Evolutionary conservation across 2,797 vertebrate species (phyloP).

Genomic region (Myotis findleyi): DNA sequence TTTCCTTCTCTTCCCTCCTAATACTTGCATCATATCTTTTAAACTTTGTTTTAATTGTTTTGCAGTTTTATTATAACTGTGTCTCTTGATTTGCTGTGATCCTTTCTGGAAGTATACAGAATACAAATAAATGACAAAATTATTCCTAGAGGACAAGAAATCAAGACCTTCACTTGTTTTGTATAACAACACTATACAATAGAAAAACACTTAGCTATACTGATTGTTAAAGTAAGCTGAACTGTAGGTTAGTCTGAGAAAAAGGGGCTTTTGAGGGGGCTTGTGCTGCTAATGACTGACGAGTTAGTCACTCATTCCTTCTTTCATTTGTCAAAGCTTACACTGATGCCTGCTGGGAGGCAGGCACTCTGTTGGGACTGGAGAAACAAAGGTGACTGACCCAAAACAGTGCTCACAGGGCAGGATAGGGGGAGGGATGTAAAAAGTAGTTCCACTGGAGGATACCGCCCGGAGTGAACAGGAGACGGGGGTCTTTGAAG

Average conservation of each 20-base stretch:
- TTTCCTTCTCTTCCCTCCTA: neutral
- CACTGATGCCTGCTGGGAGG: neutral
- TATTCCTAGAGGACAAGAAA: constrained; percentile 46
- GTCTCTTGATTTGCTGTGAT: constrained; percentile 4
- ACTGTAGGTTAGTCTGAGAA: neutral
- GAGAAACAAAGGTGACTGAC: neutral
- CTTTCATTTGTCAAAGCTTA: neutral
- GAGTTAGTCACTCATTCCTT: neutral
- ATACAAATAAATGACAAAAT: constrained; percentile 40
- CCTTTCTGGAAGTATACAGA: neutral
- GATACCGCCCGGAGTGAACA: neutral
- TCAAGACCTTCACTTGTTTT: constrained; percentile 5
- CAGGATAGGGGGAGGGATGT: neutral
- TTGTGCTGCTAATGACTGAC: neutral
- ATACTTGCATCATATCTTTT: constrained; percentile 32
- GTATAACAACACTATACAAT: neutral
- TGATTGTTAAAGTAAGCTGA: neutral
- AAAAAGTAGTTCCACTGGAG: neutral
- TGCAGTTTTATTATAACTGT: neutral
- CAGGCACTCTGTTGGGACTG: neutral
- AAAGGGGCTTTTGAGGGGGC: neutral
- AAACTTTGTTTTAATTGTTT: neutral
- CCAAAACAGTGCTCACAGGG: neutral
- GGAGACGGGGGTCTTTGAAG: neutral
- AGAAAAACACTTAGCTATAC: neutral